Evolutionary conservation across 1,140 invertebrate species (phyloP).

Genomic region (Lepidurus couesii): DNA sequence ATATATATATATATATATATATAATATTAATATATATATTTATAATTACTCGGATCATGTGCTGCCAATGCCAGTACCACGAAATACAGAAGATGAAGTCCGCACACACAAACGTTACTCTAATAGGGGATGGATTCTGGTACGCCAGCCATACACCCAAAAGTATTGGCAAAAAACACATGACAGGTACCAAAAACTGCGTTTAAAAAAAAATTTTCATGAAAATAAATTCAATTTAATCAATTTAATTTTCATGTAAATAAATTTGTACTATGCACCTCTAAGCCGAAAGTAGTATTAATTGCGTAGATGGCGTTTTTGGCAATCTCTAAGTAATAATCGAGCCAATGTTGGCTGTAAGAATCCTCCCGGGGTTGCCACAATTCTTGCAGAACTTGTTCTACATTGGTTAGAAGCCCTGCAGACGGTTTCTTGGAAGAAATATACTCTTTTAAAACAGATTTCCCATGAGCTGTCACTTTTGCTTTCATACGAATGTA

Average conservation of each 20-base stretch:
- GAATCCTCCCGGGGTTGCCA: background rate
- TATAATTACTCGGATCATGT: background rate
- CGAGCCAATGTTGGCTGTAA: background rate
- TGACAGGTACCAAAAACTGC: background rate
- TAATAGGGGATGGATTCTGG: background rate
- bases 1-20: too few relatives aligned
- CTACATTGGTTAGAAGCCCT: background rate
- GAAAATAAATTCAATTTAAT: background rate
- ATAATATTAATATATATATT: background rate
- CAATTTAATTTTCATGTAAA: background rate
- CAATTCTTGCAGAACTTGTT: background rate
- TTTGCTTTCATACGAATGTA: background rate
- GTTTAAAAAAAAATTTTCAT: background rate
- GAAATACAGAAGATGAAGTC: background rate
- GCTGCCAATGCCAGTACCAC: slow-evolving; percentile 4
- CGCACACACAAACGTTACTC: background rate
- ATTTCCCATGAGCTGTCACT: background rate
- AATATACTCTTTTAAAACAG: background rate
- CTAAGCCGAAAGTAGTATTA: background rate
- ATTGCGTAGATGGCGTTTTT: background rate
- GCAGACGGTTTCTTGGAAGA: background rate
- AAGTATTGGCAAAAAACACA: background rate
- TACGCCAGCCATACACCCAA: background rate
- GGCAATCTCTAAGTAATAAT: background rate
- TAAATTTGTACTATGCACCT: background rate